phyloP scores from a whole-genome alignment of 2,888 invertebrate species.

The Drosophila flavopinicola region DNA sequence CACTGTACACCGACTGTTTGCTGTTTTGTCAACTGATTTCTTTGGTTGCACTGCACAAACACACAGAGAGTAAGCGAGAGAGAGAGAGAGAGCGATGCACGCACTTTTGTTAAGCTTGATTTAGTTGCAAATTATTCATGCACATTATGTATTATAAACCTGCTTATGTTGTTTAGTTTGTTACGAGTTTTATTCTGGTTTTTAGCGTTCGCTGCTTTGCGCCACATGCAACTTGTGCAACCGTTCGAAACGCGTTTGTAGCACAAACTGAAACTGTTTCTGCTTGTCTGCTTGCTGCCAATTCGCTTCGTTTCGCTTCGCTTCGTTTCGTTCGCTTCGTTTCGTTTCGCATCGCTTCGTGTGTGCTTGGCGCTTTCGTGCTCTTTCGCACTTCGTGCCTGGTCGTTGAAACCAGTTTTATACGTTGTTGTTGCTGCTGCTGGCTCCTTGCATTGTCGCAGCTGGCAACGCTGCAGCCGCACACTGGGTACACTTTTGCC shows the following conservation, averaged over 20 bases:
- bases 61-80: slow-evolving; percentile 13
- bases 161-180: slow-evolving; percentile 2
- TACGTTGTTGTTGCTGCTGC: neutral
- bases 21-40: slow-evolving; percentile 8
- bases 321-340: slow-evolving; percentile 3
- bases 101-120: slow-evolving; percentile 16
- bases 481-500: slow-evolving; percentile 56
- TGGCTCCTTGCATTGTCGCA: slow-evolving; percentile 12
- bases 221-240: slow-evolving; percentile 65
- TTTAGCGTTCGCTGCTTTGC: slow-evolving; percentile 21
- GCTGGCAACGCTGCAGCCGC: slow-evolving; percentile 54
- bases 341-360: slow-evolving; percentile 20
- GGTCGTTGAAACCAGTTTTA: slow-evolving; percentile 52
- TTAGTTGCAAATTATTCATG: slow-evolving; percentile 21
- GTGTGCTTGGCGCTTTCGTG: slow-evolving; percentile 29
- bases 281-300: slow-evolving; percentile 26
- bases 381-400: slow-evolving; percentile 19
- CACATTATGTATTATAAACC: slow-evolving; percentile 14
- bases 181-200: slow-evolving; percentile 46
- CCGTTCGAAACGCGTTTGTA: slow-evolving; percentile 80
- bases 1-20: slow-evolving; percentile 5
- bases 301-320: slow-evolving; percentile 5
- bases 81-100: too few species aligned
- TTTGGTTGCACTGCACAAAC: slow-evolving; percentile 7
- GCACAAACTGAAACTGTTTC: slow-evolving; percentile 80